These are phyloP conservation scores for Falco biarmicus DNA, from an alignment of 2,797 vertebrate genomes.

Conservation along the genomic window DNA sequence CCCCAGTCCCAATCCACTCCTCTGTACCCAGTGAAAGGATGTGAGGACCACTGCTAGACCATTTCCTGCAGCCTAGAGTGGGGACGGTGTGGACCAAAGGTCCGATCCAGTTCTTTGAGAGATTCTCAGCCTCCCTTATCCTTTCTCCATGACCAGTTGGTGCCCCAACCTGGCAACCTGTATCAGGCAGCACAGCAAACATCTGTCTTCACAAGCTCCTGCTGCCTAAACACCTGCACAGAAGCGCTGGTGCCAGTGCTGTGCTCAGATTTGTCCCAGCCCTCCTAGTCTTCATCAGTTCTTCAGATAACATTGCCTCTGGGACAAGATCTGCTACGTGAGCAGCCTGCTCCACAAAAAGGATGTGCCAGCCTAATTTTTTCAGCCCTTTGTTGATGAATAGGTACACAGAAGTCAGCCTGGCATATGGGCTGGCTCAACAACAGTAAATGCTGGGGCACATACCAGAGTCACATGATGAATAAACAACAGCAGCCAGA, in stretches of 20 bases:
- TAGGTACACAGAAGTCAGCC: neutral
- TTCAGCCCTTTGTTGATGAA: neutral
- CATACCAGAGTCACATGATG: neutral
- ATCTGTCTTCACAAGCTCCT: neutral
- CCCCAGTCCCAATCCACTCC: neutral
- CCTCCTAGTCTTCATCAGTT: neutral
- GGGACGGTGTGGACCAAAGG: accelerated
- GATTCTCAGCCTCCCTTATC: neutral
- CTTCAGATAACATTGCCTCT: neutral
- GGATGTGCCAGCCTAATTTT: neutral
- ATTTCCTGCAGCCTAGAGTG: neutral
- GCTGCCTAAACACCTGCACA: neutral
- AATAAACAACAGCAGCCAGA: neutral
- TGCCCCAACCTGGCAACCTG: neutral
- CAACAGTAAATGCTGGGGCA: neutral
- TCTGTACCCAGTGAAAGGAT: neutral
- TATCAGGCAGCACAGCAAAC: neutral
- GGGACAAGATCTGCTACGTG: neutral
- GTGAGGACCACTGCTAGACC: neutral
- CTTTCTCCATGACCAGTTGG: neutral
- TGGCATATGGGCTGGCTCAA: accelerated
- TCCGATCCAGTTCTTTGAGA: neutral
- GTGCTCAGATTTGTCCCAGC: neutral
- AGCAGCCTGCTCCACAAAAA: neutral
- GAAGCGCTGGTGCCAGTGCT: neutral